Conservation (phyloP, 2,797 vertebrate species). For the Threskiornis aethiopicus region DNA sequence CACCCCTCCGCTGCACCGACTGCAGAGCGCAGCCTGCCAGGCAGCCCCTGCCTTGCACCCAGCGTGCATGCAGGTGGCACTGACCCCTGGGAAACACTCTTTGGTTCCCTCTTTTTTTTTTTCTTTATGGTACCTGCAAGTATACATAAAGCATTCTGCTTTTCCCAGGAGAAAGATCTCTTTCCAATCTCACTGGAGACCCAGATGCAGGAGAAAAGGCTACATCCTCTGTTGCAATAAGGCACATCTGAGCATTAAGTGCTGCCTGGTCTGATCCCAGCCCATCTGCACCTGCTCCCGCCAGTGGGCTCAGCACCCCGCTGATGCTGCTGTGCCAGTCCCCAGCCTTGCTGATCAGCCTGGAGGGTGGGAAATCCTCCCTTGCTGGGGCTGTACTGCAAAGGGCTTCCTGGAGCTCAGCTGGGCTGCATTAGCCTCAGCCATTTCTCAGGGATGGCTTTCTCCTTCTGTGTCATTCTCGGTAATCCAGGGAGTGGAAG, state of each 20-base stretch:
- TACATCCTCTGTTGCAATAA: neutral
- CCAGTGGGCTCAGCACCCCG: neutral
- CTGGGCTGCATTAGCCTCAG: neutral
- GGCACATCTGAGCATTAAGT: rapidly evolving
- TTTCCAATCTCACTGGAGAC: rapidly evolving
- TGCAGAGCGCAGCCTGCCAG: neutral
- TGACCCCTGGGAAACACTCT: rapidly evolving
- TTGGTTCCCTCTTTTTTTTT: neutral
- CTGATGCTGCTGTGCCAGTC: neutral
- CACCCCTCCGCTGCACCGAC: neutral
- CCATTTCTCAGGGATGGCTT: neutral
- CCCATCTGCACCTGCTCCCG: rapidly evolving
- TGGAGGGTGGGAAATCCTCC: neutral
- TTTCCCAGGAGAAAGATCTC: neutral
- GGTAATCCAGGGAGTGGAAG: neutral
- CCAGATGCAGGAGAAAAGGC: neutral
- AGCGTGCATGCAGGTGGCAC: rapidly evolving
- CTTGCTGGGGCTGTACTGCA: neutral
- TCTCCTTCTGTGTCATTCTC: neutral
- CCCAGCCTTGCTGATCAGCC: neutral
- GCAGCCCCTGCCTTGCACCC: neutral
- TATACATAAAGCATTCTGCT: neutral
- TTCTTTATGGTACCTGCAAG: neutral
- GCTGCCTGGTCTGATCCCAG: neutral
- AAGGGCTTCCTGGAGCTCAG: neutral